Evolutionary conservation across 1,140 invertebrate species (phyloP).

Genomic region (Paraescarpia echinospica): DNA sequence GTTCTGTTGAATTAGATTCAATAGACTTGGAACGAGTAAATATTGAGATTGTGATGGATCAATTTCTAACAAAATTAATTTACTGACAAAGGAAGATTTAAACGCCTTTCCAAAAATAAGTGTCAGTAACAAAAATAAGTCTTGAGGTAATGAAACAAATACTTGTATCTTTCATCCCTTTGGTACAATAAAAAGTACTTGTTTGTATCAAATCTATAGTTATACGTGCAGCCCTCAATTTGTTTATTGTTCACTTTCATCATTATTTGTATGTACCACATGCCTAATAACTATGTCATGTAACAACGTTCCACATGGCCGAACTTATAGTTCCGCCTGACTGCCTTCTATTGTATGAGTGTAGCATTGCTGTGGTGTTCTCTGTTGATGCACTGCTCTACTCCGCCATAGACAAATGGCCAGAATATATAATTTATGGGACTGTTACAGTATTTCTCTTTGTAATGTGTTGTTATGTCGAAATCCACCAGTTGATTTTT

Average conservation of each 20-base stretch:
- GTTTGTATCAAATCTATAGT: background rate
- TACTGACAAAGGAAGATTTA: background rate
- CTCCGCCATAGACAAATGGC: background rate
- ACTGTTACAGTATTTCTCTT: background rate
- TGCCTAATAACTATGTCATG: background rate
- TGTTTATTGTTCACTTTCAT: background rate
- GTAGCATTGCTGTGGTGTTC: background rate
- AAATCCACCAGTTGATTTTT: background rate
- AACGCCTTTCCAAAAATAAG: background rate
- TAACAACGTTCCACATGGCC: background rate
- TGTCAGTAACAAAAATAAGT: background rate
- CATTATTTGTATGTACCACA: background rate
- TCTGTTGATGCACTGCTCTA: background rate
- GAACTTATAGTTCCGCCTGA: background rate
- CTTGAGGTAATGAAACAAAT: no score
- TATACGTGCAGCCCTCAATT: background rate
- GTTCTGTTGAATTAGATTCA: background rate
- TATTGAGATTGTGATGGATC: background rate
- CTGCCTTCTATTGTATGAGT: background rate
- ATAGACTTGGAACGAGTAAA: no score
- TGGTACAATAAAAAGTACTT: background rate
- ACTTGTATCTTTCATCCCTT: background rate
- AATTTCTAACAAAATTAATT: background rate
- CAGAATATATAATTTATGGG: slow-evolving; percentile 1
- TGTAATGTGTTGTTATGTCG: background rate